Base-by-base conservation (phyloP, 2,888 invertebrate species). In the Kuschelorhynchus macadamiae region DNA sequence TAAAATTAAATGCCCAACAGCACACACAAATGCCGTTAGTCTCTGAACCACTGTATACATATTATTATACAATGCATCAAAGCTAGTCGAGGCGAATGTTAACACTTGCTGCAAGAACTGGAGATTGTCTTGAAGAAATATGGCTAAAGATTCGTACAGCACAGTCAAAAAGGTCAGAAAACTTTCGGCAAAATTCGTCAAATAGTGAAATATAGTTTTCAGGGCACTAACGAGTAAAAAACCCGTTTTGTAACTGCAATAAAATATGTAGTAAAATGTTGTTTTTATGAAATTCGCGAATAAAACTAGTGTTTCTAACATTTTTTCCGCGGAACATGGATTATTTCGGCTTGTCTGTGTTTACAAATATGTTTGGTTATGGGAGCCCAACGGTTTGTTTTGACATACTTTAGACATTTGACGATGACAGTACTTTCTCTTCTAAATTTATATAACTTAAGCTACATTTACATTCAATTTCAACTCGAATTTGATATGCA, bases 181-280 rank as follows among this genome's bases (percentile, higher is more conserved):
- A 44, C 60, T 71, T 42, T 44, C 53, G 14, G 67, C 47, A 59
- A 61, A 56, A 14, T 20, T 53, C n/a, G 63, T 41, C 2, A 14
- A 59, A 39, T 21, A 72, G 14, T 52, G 63, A 1, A 71, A 55
- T 36, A 72, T 33, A 14, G 52, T 52, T 25, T 49, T 39, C 25
- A 74, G 16, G 14, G 53, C 56, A 30, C 65, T 66, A 12, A 78
- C 74, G 39, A 79, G 71, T 50, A 75, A 67, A 55, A 77, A 72
- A 25, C 80, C 80, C 8, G 71, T 74, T 72, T 76, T 76, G 52
- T 72, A 76, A 69, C 78, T 79, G 30, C 71, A 44, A 46, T 69
- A 72, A 14, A 74, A 61, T 0, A 41, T 62, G 53, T 66, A 73
- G 12, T 68, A 74, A 18, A 74, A 8, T n/a, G 16, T 16, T 1